These are phyloP conservation scores for Tachysurus vachellii DNA, from an alignment of 2,113 vertebrate genomes.

Conservation along the genomic window DNA sequence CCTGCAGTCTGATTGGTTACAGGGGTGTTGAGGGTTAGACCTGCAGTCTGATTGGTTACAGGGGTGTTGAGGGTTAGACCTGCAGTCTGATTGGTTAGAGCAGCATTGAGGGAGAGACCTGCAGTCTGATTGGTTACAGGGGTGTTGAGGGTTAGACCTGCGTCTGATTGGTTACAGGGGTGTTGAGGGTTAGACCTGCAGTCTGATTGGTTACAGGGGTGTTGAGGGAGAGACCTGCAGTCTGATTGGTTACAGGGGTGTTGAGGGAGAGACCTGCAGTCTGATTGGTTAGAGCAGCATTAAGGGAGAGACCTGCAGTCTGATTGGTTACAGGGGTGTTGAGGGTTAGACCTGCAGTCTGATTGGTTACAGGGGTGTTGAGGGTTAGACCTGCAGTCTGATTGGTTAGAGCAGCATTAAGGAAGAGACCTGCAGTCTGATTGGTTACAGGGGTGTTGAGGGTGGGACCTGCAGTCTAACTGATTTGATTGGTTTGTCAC, in stretches of 20 bases:
- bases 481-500: neutral
- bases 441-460: too few relatives aligned
- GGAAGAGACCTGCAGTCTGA: too few relatives aligned
- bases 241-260: neutral
- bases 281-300: neutral
- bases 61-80: too few relatives aligned
- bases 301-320: neutral
- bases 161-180: neutral
- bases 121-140: neutral
- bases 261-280: neutral
- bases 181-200: neutral
- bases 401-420: too few relatives aligned
- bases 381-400: too few relatives aligned
- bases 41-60: neutral
- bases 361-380: neutral
- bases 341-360: neutral
- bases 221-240: neutral
- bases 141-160: neutral
- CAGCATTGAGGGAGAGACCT: neutral
- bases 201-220: neutral
- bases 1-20: neutral
- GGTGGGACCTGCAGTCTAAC: too few relatives aligned
- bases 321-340: neutral
- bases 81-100: neutral
- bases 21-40: rapidly evolving